Base-by-base conservation (phyloP, 2,113 vertebrate genomes). In the Corythornis madagascariensis region DNA sequence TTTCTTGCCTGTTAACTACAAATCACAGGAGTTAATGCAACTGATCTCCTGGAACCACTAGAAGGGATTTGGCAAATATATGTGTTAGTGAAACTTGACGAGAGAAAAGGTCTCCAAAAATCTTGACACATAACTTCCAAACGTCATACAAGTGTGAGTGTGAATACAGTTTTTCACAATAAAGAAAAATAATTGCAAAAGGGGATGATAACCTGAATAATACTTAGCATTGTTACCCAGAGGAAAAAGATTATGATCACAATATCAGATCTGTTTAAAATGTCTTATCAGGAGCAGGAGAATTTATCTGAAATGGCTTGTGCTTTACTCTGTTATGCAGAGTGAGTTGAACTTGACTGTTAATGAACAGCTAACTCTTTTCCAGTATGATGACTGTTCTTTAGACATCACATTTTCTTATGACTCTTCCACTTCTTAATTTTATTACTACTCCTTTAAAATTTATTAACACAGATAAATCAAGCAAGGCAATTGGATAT, bases 221-320 rank as follows among this genome's bases (percentile, higher is more conserved):
- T 75, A 95, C 33, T 63, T 91, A 88, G 24, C 21, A 35, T 48
- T 90, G 78, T 67, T 93, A 92, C 26, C 22, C 38, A 63, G 70
- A 82, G 35, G 55, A 63, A 89, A 26, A 92, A 40, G 14, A 73
- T 66, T 60, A 61, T 61, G 86, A 73, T 90, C 83, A 92, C 35
- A 52, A 16, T 91, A 74, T 90, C 33, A 57, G 73, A 57, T 90
- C 83, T 96, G 55, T 93, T 89, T 89, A 94, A 95, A 91, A 70
- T 76, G 76, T 90, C 87, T 92, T 96, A 96, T 60, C 63, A 93
- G 92, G 84, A 96, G 61, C 71, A 47, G 61, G 18, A 45, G 28
- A 89, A 77, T 88, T 93, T 86, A 72, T 15, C 42, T 89, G 48
- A 73, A 92, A 93, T 96, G 80, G n/a, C 79, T 95, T 94, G 81